phyloP scores from a whole-genome alignment of 2,797 vertebrate genomes.

The Alca torda region DNA sequence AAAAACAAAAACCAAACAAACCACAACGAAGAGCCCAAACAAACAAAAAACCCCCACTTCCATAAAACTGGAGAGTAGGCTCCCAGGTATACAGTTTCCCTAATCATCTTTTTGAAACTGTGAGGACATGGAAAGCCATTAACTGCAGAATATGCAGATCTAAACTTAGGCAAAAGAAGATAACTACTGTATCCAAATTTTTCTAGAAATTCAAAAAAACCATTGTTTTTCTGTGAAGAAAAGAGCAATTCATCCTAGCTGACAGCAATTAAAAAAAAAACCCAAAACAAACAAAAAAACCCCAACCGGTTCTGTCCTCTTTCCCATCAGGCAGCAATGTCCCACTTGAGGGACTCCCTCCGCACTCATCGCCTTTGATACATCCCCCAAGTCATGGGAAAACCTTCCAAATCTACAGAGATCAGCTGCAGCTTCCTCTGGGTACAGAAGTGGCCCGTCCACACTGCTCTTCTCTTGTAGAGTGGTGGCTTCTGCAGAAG shows the following conservation, averaged over 20 bases:
- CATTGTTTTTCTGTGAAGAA: not conserved
- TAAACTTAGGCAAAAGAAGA: not conserved
- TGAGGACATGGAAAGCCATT: not conserved
- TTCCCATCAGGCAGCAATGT: not conserved
- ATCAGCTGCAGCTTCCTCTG: not conserved
- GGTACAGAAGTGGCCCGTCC: not conserved
- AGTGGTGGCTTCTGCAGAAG: not conserved
- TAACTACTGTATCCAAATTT: not conserved
- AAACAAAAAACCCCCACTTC: not conserved
- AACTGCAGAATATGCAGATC: not conserved
- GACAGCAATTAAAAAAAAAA: not conserved
- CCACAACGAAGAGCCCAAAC: no score
- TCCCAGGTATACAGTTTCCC: not conserved
- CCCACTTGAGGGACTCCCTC: not conserved
- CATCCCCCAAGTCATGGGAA: not conserved
- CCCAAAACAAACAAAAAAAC: not conserved
- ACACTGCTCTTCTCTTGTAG: accelerated
- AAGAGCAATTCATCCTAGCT: not conserved
- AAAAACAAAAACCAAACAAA: no score
- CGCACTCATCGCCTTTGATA: not conserved
- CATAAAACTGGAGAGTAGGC: not conserved
- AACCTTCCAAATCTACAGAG: not conserved
- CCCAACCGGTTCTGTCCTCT: not conserved
- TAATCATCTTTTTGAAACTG: not conserved
- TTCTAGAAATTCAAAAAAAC: not conserved